phyloP scores from a whole-genome alignment of 2,888 invertebrate species.

The Cerastis rubricosa region DNA sequence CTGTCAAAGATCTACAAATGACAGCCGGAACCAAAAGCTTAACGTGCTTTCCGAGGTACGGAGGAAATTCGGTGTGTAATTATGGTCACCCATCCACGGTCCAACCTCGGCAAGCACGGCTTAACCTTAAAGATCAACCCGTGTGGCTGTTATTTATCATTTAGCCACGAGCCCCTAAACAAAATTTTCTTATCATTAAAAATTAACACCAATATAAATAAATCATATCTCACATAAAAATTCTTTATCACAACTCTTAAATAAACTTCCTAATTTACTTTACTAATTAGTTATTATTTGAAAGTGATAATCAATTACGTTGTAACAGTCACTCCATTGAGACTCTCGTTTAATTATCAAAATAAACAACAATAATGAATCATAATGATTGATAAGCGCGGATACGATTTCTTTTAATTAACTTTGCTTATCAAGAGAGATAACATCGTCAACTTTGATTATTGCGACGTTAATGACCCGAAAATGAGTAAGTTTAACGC shows the following conservation, averaged over 20 bases:
- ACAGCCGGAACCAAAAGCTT: too few species aligned
- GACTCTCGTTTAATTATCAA: constrained; percentile 36
- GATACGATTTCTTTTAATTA: constrained; percentile 41
- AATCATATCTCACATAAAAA: constrained; percentile 29
- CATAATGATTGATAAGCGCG: constrained; percentile 58
- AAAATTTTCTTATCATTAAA: constrained; percentile 5
- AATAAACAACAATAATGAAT: constrained; percentile 59
- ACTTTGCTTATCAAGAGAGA: constrained; percentile 29
- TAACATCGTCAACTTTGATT: constrained; percentile 39
- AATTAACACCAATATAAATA: constrained; percentile 14
- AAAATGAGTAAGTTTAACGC: neutral
- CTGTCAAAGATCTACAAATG: too few species aligned
- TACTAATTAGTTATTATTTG: constrained; percentile 53
- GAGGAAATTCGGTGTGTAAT: too few species aligned
- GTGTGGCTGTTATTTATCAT: too few species aligned
- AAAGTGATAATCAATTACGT: constrained; percentile 56
- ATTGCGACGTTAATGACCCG: constrained; percentile 15
- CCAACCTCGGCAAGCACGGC: too few species aligned
- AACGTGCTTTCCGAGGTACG: too few species aligned
- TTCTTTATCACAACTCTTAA: constrained; percentile 35
- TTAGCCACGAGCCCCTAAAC: too few species aligned
- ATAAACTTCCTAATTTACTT: constrained; percentile 42
- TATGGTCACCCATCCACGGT: too few species aligned
- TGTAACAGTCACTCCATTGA: constrained; percentile 34
- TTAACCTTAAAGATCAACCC: too few species aligned